Evolutionary conservation across 1,140 invertebrate genomes (phyloP), one percentile per base, ranked within the genome.

Genomic region (Portunus trituberculatus): DNA sequence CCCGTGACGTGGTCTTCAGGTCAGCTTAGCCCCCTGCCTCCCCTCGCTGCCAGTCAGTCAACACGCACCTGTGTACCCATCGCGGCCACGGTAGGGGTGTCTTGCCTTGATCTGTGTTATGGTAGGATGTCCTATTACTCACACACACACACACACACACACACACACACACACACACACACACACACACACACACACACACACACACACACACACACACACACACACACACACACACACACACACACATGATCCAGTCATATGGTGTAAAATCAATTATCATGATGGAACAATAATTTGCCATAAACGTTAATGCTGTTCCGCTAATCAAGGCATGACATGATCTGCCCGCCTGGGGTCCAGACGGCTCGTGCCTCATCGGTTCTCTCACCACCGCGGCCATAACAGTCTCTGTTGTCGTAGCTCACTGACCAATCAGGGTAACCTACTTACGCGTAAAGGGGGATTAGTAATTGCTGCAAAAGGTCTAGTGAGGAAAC

Each of bases 111-210:
- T 20, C 52, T 20, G 12, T 59, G 12, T 10, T 20, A 59, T 10
- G 20, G 39, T 39, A 39, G 39, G 39, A 59, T 20, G 20, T 59
- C 52, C 52, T 59, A 59, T 59, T 59, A 59, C 67, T 20, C 67
- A n/a, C 67, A 76, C 67, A 76, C 67, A 76, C 67, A 76, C 67
- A 76, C 67, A 76, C 59, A 76, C 59, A 76, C 59, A 76, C 59
- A 25, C 59, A 76, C 59, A 76, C 59, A 25, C 59, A 76, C 59
- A 76, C 59, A 25, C 59, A 76, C 59, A 76, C 59, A 76, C 59
- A 76, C 59, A 25, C 59, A 76, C 59, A 10, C 20, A 10, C 59
- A 76, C 59, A 25, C 10, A 76, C 10, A 3, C 59, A 20, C 10
- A 76, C 59, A 76, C 59, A 76, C 59, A 76, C 59, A 76, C 59